phyloP scores from a whole-genome alignment of 2,888 invertebrate genomes.

The Nebria brevicollis region DNA sequence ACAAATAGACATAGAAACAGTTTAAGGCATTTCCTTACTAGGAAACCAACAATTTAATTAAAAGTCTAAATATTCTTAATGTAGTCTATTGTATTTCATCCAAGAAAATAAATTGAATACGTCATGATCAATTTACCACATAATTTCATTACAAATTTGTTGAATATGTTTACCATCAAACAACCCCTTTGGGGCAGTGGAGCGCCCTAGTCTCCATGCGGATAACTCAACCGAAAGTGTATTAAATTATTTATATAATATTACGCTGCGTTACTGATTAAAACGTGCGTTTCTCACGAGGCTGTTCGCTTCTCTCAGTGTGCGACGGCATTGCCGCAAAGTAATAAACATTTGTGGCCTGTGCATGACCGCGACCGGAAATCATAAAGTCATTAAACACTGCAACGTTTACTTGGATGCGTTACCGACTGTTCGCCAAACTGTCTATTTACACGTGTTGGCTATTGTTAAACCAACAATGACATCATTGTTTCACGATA shows the following conservation, averaged over 20 bases:
- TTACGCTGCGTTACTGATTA: background rate
- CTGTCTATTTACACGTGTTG: background rate
- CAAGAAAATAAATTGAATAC: no score
- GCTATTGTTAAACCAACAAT: conserved; percentile 13
- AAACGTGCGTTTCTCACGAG: conserved; percentile 6
- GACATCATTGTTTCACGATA: conserved; percentile 10
- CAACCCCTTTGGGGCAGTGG: no score
- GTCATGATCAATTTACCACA: no score
- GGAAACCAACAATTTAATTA: background rate
- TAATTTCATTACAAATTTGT: no score
- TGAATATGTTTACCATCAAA: no score
- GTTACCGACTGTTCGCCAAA: background rate
- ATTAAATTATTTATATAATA: background rate
- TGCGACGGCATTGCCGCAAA: background rate
- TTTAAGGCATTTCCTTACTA: background rate
- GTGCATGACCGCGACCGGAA: background rate
- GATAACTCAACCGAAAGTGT: background rate
- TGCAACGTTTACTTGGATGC: background rate
- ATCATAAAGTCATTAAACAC: conserved; percentile 11
- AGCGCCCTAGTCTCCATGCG: background rate
- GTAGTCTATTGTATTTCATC: no score
- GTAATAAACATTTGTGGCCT: background rate
- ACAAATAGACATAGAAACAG: background rate
- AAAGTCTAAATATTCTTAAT: background rate
- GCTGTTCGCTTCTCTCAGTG: conserved; percentile 5